These are phyloP conservation scores for Conomelus anceps DNA, from an alignment of 2,888 invertebrate genomes.

Conservation along the genomic window DNA sequence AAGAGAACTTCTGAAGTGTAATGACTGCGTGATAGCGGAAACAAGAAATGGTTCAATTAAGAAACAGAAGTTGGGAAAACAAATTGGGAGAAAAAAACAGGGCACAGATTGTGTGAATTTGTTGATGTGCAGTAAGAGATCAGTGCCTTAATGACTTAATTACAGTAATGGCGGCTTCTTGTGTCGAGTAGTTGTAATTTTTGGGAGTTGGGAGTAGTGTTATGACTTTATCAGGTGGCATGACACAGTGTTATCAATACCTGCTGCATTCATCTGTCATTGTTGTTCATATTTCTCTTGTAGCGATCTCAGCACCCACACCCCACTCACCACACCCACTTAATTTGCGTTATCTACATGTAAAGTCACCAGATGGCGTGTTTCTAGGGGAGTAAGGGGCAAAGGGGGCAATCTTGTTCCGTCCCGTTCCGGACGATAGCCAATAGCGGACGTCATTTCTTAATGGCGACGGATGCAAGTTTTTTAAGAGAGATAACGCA, in stretches of 20 bases:
- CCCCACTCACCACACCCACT: not conserved
- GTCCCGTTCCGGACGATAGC: not conserved
- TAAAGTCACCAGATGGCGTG: too few relatives aligned
- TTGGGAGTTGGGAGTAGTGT: not conserved
- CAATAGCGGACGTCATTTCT: not conserved
- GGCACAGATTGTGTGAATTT: not conserved
- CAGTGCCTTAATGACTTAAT: not conserved
- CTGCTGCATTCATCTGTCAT: not conserved
- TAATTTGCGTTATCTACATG: not conserved
- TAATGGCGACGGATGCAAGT: not conserved
- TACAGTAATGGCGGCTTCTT: not conserved
- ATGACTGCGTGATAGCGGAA: not conserved
- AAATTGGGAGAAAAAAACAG: not conserved
- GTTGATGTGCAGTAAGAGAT: not conserved
- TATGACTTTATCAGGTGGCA: not conserved
- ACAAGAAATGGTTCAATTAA: not conserved
- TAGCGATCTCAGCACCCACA: not conserved
- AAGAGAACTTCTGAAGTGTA: not conserved
- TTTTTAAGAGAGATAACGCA: not conserved
- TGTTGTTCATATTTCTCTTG: not conserved
- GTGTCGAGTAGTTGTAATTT: not conserved
- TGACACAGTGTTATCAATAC: not conserved
- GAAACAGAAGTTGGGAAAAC: not conserved
- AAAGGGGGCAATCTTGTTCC: not conserved
- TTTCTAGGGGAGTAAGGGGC: too few relatives aligned